Evolutionary conservation across 2,113 vertebrate genomes (phyloP).

Genomic region (Brachirus orientalis): DNA sequence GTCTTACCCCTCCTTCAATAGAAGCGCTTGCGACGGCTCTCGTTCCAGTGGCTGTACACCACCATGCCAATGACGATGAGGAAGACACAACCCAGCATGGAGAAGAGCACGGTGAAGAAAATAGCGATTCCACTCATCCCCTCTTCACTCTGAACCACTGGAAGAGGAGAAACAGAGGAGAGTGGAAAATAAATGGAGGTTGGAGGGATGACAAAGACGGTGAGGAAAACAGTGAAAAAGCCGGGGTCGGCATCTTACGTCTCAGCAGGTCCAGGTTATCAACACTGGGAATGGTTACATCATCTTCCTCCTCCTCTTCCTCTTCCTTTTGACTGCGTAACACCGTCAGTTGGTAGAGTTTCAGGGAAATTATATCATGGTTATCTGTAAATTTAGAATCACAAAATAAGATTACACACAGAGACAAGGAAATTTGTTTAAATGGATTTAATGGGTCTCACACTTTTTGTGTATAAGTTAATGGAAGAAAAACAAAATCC

Average conservation of each 20-base stretch:
- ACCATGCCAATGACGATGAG: constrained; percentile 90
- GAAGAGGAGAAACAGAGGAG: not conserved
- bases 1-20: constrained; percentile 81
- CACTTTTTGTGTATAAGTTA: not conserved
- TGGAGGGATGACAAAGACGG: not conserved
- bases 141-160: constrained; percentile 77
- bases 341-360: constrained; percentile 93
- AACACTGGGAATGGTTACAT: constrained; percentile 90
- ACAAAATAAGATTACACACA: not conserved
- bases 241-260: constrained; percentile 56
- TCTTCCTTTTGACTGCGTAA: constrained; percentile 86
- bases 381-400: constrained; percentile 83
- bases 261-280: constrained; percentile 90
- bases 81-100: constrained; percentile 91
- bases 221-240: not conserved
- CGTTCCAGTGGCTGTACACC: constrained; percentile 93
- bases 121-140: constrained; percentile 88
- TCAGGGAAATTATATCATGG: constrained; percentile 94
- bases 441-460: not conserved
- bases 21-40: constrained; percentile 93
- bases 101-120: constrained; percentile 93
- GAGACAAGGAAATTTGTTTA: too few relatives aligned
- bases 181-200: too few relatives aligned
- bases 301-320: constrained; percentile 85
- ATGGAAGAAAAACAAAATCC: constrained; percentile 1